Evolutionary conservation across 1,140 invertebrate genomes (phyloP).

Genomic region (Drosophila persimilis): DNA sequence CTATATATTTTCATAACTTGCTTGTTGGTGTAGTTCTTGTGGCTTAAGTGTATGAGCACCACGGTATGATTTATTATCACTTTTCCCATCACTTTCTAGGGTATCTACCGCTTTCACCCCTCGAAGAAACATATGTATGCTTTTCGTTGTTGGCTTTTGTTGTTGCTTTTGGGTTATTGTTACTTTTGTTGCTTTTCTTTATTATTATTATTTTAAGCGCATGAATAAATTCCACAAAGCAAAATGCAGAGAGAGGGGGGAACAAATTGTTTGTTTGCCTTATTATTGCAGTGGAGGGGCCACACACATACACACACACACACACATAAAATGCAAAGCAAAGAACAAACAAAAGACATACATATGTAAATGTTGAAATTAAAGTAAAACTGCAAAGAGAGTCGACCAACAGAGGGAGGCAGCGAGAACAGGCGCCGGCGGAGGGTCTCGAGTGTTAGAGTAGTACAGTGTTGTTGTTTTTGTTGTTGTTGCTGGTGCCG

Average conservation of each 20-base stretch:
- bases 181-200: constrained; percentile 20
- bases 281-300: constrained; percentile 41
- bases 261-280: constrained; percentile 46
- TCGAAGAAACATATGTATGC: too few relatives aligned
- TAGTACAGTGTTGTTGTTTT: too few relatives aligned
- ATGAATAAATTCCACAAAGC: constrained; percentile 54
- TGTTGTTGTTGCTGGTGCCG: neutral
- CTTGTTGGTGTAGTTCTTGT: too few relatives aligned
- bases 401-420: neutral
- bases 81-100: neutral
- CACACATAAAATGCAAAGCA: constrained; percentile 44
- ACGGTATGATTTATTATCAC: too few relatives aligned
- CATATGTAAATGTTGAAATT: constrained; percentile 56
- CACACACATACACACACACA: constrained; percentile 15
- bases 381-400: constrained; percentile 41
- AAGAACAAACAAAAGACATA: constrained; percentile 35
- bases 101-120: too few relatives aligned
- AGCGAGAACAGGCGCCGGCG: neutral
- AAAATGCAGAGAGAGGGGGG: neutral
- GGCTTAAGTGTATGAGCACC: too few relatives aligned
- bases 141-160: constrained; percentile 4
- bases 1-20: too few relatives aligned
- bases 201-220: constrained; percentile 72
- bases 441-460: neutral
- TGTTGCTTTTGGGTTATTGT: constrained; percentile 9